A percentile compares a stretch with the other conserved stretches of the same genome.
phyloP scores from a whole-genome alignment of 2,797 vertebrate species.

The Trichosurus vulpecula region DNA sequence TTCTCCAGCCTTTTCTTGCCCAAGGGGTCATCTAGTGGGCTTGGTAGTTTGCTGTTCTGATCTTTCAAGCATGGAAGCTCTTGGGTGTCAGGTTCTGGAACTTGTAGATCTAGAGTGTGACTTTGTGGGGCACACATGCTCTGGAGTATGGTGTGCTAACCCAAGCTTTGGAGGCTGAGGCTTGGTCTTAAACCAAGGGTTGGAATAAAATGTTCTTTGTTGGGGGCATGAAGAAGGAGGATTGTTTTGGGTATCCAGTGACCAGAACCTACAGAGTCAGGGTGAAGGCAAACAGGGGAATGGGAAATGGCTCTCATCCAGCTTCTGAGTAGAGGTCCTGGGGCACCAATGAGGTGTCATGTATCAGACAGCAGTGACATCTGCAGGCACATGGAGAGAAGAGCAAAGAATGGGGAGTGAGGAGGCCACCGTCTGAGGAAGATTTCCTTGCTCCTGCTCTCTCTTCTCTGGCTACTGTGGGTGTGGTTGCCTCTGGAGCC shows the following conservation, averaged over 20 bases:
- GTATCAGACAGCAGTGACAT: too few relatives aligned
- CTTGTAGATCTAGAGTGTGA: not conserved
- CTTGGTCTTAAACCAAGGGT: not conserved
- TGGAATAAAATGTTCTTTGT: not conserved
- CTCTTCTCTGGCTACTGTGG: not conserved
- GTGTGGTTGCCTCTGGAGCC: not conserved
- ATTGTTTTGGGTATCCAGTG: not conserved
- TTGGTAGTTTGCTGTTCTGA: not conserved
- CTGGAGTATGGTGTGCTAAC: not conserved
- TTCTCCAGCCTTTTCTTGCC: too few relatives aligned
- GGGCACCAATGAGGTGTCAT: too few relatives aligned
- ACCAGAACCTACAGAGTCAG: not conserved
- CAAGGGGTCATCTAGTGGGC: not conserved
- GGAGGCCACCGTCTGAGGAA: not conserved
- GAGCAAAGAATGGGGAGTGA: not conserved
- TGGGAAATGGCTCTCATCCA: not conserved
- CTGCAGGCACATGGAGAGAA: not conserved
- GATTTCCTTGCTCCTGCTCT: too few relatives aligned
- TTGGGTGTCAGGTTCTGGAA: not conserved
- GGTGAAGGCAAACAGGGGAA: not conserved
- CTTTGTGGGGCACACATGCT: too few relatives aligned
- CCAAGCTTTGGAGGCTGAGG: not conserved
- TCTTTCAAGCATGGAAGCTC: not conserved
- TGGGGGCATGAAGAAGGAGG: not conserved
- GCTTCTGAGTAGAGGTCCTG: not conserved